Conservation (phyloP, 2,113 vertebrate species). For the Silurus asotus region DNA sequence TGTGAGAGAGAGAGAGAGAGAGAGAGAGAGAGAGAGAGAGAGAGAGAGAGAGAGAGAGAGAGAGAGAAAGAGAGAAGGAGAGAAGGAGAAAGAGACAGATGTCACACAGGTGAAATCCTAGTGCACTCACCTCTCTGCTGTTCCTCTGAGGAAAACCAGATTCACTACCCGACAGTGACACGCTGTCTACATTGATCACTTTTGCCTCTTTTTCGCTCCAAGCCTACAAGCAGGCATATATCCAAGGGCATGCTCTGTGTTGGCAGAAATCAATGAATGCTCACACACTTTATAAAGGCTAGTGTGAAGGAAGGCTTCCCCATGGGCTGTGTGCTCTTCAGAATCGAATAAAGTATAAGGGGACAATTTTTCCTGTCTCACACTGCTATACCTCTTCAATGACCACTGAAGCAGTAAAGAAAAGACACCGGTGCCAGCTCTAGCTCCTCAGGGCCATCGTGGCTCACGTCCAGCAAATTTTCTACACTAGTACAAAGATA, state of each 20-base stretch:
- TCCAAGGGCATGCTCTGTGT: conserved; percentile 6
- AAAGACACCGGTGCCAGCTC: not conserved
- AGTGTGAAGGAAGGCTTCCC: conserved; percentile 1
- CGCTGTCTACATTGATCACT: conserved; percentile 5
- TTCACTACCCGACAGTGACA: conserved; percentile 11
- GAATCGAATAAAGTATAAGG: not conserved
- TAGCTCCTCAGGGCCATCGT: conserved; percentile 6
- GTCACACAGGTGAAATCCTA: conserved; percentile 11
- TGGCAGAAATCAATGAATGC: conserved; percentile 18
- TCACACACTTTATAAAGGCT: conserved; percentile 13
- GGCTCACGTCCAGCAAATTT: not conserved
- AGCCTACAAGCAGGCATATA: not conserved
- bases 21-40: not conserved
- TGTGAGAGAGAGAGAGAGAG: not conserved
- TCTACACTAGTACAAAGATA: conserved; percentile 11
- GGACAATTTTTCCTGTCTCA: not conserved
- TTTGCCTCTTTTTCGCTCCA: not conserved
- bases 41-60: not conserved
- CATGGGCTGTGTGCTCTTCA: not conserved
- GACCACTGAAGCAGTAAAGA: conserved; percentile 1
- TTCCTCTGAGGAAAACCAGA: not conserved
- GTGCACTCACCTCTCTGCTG: not conserved
- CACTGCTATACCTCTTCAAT: not conserved
- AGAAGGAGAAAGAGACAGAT: not conserved
- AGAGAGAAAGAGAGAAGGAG: not conserved